Conservation (phyloP, 2,888 invertebrate species). For the Cynaeus angustus region DNA sequence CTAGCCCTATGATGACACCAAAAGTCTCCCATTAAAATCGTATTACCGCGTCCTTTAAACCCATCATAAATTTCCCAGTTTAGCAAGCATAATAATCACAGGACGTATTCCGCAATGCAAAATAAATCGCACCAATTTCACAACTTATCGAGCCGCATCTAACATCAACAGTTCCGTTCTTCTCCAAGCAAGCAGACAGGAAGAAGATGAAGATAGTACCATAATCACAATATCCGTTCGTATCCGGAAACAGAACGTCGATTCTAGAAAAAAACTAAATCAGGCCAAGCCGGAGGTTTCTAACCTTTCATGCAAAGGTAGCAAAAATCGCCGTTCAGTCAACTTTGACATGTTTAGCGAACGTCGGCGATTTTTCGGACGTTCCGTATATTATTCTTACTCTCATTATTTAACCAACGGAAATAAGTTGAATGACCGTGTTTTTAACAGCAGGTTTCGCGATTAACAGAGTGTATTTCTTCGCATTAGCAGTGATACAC, state of each 20-base stretch:
- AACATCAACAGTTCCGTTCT: slow-evolving; percentile 2
- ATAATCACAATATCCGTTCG: slow-evolving; percentile 1
- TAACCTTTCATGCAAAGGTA: slow-evolving; percentile 23
- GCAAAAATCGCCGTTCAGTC: slow-evolving; percentile 10
- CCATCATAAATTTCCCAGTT: slow-evolving; percentile 4
- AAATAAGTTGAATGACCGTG: slow-evolving; percentile 34
- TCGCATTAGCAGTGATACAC: slow-evolving; percentile 1
- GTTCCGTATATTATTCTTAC: slow-evolving; percentile 1
- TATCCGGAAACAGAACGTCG: slow-evolving; percentile 14
- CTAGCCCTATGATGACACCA: no score
- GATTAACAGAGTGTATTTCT: neutral
- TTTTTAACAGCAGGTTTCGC: neutral
- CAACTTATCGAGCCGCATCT: slow-evolving; percentile 1
- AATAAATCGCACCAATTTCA: neutral
- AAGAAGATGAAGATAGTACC: slow-evolving; percentile 5
- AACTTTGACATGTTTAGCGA: slow-evolving; percentile 15
- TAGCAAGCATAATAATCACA: slow-evolving; percentile 4
- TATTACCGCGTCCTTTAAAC: no score
- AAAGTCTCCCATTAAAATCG: no score
- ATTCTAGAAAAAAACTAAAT: neutral
- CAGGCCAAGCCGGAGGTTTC: slow-evolving; percentile 16
- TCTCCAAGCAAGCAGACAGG: slow-evolving; percentile 5
- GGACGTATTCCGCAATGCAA: slow-evolving; percentile 12
- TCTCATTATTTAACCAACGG: slow-evolving; percentile 11
- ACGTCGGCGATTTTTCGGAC: slow-evolving; percentile 20